These are phyloP conservation scores for Bettongia penicillata DNA, from an alignment of 2,113 vertebrate species.

Conservation along the genomic window DNA sequence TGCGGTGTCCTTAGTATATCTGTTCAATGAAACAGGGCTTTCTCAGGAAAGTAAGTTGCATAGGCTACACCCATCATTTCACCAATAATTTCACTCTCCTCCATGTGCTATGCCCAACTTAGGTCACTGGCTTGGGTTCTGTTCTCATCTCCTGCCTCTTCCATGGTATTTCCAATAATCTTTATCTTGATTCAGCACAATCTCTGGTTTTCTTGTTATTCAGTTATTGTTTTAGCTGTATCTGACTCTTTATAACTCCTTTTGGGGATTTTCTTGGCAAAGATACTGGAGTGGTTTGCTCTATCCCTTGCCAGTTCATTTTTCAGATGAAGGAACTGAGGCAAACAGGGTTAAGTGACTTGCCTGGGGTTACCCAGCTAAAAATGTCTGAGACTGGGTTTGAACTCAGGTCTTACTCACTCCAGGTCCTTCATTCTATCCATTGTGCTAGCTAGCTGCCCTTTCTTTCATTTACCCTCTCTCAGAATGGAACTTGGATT, in stretches of 20 bases:
- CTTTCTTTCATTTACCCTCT: background rate
- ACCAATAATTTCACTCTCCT: background rate
- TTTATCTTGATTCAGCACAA: background rate
- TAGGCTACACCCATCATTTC: background rate
- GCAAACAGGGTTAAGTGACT: background rate
- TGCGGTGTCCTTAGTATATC: too few species aligned
- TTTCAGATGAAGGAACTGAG: background rate
- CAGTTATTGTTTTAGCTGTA: background rate
- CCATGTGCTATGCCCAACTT: background rate
- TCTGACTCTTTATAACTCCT: background rate
- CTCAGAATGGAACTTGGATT: background rate
- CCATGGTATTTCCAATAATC: background rate
- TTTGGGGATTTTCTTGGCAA: background rate
- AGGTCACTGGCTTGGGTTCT: background rate
- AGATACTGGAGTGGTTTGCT: background rate
- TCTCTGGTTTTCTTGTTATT: background rate
- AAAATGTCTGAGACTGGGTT: too few species aligned
- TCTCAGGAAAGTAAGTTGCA: background rate
- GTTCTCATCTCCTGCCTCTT: background rate
- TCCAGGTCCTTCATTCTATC: background rate
- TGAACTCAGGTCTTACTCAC: too few species aligned
- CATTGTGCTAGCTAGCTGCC: background rate
- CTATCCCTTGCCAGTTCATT: background rate
- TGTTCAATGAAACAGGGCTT: background rate
- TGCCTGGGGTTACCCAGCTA: too few species aligned